A percentile compares a stretch with the other conserved stretches of the same genome.
Evolutionary conservation across 2,113 vertebrate species (phyloP).

Genomic region (Bettongia penicillata): DNA sequence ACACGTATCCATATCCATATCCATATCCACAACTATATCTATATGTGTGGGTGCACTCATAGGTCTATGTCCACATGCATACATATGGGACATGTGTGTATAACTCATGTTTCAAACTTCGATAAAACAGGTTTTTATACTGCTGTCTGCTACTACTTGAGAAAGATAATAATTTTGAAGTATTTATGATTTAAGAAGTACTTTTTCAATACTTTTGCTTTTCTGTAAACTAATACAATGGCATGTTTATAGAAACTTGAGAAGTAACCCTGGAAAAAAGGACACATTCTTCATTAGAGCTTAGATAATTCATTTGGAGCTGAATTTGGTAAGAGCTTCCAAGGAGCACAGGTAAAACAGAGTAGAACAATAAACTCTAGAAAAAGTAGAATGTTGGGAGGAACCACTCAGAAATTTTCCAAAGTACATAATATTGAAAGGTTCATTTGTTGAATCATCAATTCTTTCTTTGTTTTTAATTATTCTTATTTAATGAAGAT

Average conservation of each 20-base stretch:
- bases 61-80: not conserved
- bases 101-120: not conserved
- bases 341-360: not conserved
- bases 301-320: not conserved
- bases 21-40: not conserved
- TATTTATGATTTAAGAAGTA: not conserved
- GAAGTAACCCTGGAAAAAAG: not conserved
- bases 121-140: not conserved
- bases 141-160: not conserved
- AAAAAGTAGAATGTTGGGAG: not conserved
- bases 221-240: too few species aligned
- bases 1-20: not conserved
- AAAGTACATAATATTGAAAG: not conserved
- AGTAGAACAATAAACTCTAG: not conserved
- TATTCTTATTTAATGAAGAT: not conserved
- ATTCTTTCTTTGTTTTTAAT: not conserved
- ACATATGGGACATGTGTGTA: not conserved
- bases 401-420: too few species aligned
- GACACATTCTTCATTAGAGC: not conserved
- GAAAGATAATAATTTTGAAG: not conserved
- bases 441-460: not conserved
- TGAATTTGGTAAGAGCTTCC: not conserved
- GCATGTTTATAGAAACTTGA: too few species aligned
- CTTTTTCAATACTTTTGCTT: too few species aligned
- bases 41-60: too few species aligned